These are phyloP conservation scores for Onychomys leucogaster DNA, from an alignment of 2,797 vertebrate genomes.

Conservation along the genomic window DNA sequence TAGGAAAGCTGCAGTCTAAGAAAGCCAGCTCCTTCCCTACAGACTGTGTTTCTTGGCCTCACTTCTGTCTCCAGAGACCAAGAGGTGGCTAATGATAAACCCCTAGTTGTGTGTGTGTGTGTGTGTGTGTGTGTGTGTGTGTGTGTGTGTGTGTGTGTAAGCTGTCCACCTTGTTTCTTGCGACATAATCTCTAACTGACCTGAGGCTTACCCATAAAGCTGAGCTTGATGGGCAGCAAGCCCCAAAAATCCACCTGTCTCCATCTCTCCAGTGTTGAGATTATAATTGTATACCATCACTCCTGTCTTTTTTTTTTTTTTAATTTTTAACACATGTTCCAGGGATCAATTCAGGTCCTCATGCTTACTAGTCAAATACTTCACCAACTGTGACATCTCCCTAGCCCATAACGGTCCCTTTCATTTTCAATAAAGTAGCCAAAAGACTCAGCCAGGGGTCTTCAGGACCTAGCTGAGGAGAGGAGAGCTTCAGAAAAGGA, in stretches of 20 bases:
- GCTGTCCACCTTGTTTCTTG: background rate
- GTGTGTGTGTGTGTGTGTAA: background rate
- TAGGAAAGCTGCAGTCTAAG: background rate
- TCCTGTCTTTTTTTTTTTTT: background rate
- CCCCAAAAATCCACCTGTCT: background rate
- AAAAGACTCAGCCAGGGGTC: background rate
- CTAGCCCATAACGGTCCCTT: too few species aligned
- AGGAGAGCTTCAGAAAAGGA: background rate
- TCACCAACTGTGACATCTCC: background rate
- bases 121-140: background rate
- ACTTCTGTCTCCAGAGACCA: background rate
- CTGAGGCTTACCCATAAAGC: background rate
- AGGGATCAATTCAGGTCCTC: background rate
- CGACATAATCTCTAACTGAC: background rate
- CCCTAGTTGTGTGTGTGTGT: background rate
- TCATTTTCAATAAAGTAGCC: background rate
- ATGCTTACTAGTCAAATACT: background rate
- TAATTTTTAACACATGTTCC: background rate
- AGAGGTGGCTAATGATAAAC: background rate
- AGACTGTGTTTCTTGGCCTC: background rate
- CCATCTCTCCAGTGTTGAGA: background rate
- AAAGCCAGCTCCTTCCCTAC: background rate
- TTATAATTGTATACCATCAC: background rate
- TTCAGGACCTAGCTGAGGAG: background rate
- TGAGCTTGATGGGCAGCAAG: background rate